A percentile compares a stretch with the other conserved stretches of the same genome.
phyloP scores from a whole-genome alignment of 2,113 vertebrate genomes.

The Lutjanus erythropterus region DNA sequence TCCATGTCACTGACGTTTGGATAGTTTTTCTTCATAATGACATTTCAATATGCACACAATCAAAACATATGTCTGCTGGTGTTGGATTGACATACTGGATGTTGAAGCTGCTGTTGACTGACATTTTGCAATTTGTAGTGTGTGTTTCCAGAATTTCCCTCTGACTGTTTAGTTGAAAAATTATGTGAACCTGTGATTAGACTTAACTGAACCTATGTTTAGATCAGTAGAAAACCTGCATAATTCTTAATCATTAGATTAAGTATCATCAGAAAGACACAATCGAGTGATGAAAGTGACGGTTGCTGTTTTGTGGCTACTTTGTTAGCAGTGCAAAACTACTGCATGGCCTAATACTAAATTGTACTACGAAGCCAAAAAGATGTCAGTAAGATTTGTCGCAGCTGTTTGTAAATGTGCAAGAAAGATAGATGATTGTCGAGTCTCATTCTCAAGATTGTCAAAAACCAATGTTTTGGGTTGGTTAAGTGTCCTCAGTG shows the following conservation, averaged over 20 bases:
- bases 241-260: too few relatives aligned
- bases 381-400: too few relatives aligned
- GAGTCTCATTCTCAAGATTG: too few relatives aligned
- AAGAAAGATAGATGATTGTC: too few relatives aligned
- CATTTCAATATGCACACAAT: slow-evolving; percentile 17
- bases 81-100: background rate
- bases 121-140: background rate
- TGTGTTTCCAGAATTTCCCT: background rate
- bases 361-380: too few relatives aligned
- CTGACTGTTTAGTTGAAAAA: background rate
- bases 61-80: slow-evolving; percentile 12
- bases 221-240: background rate
- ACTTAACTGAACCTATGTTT: background rate
- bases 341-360: background rate
- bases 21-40: slow-evolving; percentile 37
- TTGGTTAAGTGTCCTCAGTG: too few relatives aligned
- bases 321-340: background rate
- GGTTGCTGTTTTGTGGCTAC: too few relatives aligned
- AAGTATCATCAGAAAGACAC: background rate
- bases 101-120: background rate
- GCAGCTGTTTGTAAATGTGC: too few relatives aligned
- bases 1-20: slow-evolving; percentile 19
- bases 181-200: background rate
- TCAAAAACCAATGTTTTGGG: too few relatives aligned
- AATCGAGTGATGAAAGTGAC: background rate